Conservation (phyloP, 1,140 invertebrate genomes). For the Dryas iulia region DNA sequence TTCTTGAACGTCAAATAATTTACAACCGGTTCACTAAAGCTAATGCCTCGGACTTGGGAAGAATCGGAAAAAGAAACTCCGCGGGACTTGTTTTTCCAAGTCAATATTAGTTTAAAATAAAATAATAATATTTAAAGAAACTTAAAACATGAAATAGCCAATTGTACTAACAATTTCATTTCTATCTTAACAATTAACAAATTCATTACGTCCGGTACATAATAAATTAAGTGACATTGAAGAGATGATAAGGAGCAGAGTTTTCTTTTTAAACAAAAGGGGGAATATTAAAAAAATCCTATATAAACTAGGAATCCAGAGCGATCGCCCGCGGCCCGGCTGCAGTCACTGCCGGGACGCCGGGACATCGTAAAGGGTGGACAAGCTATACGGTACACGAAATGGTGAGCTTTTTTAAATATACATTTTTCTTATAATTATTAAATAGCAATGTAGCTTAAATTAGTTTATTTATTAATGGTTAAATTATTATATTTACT, state of each 20-base stretch:
- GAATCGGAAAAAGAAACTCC: no score
- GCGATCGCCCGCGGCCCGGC: slow-evolving; percentile 28
- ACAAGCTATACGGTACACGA: neutral
- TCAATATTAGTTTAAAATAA: no score
- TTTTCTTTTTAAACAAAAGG: slow-evolving; percentile 26
- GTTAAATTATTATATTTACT: no score
- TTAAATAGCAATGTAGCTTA: no score
- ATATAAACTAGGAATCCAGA: slow-evolving; percentile 30
- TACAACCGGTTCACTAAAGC: no score
- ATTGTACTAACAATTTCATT: neutral
- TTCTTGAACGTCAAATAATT: no score
- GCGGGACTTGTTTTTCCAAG: no score
- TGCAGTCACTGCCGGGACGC: slow-evolving; percentile 17
- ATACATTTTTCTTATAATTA: neutral
- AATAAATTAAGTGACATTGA: slow-evolving; percentile 26
- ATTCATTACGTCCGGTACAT: neutral
- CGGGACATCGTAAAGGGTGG: slow-evolving; percentile 14
- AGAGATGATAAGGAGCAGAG: slow-evolving; percentile 14
- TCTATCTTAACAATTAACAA: neutral
- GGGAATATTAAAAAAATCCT: slow-evolving; percentile 37
- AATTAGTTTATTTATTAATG: no score
- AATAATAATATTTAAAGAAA: no score
- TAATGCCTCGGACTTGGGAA: no score
- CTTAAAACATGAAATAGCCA: no score
- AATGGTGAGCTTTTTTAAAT: neutral